Conservation (phyloP, 53 echinoderm and acorn worm species). For the Holothuria scabra region DNA sequence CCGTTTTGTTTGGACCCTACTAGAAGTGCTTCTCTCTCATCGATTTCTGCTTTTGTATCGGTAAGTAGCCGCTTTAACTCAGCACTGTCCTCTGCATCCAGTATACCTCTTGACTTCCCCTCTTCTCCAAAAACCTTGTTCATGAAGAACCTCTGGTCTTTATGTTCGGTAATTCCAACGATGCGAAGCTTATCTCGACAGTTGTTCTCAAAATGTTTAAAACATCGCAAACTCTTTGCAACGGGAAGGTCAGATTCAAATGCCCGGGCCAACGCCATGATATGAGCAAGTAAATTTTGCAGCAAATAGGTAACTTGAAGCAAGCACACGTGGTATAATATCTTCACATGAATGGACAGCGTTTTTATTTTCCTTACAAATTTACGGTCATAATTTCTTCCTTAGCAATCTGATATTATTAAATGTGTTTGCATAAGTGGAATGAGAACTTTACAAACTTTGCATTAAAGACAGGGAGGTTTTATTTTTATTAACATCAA, state of each 20-base stretch:
- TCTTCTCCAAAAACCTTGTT: background rate
- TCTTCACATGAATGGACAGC: no score
- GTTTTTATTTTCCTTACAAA: no score
- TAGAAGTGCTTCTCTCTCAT: background rate
- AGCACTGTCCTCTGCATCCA: conserved; percentile 19
- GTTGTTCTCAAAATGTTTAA: conserved; percentile 46
- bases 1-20: background rate
- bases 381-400: no score
- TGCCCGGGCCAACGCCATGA: background rate
- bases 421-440: no score
- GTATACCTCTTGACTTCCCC: background rate
- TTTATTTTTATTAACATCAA: no score
- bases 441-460: no score
- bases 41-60: background rate
- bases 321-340: no score
- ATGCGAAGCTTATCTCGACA: conserved; percentile 1
- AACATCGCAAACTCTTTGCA: conserved; percentile 19
- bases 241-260: background rate
- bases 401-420: no score
- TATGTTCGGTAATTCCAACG: background rate
- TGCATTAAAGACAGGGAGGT: no score
- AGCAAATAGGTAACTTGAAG: no score
- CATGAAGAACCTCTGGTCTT: background rate
- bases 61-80: background rate
- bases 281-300: no score